Conservation (phyloP, 2,888 invertebrate species). For the Callimorpha dominula region DNA sequence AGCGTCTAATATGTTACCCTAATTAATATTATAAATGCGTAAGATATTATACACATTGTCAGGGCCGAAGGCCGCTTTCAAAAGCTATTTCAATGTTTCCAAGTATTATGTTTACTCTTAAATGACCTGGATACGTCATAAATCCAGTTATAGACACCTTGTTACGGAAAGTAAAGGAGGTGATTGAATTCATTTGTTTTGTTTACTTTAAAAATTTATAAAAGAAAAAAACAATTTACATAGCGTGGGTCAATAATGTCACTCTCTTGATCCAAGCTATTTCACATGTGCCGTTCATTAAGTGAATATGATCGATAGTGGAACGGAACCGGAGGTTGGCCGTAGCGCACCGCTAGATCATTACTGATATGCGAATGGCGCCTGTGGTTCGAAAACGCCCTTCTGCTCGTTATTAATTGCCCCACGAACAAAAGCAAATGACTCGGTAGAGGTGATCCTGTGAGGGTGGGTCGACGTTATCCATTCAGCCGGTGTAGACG, state of each 20-base stretch:
- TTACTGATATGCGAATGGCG: conserved; percentile 82
- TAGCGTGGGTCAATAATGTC: conserved; percentile 7
- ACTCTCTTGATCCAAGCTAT: conserved; percentile 47
- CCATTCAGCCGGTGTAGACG: conserved; percentile 84
- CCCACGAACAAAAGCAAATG: conserved; percentile 86
- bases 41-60: too few species aligned
- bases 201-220: too few species aligned
- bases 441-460: conserved; percentile 85
- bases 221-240: conserved; percentile 29
- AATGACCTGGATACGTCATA: neutral
- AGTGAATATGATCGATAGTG: conserved; percentile 78
- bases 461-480: conserved; percentile 83
- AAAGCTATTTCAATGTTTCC: neutral
- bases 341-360: conserved; percentile 75
- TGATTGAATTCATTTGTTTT: neutral
- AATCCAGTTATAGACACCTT: too few species aligned
- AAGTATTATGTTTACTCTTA: neutral
- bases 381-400: conserved; percentile 81
- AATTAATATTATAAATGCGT: too few species aligned
- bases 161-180: neutral
- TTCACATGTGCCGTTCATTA: conserved; percentile 67
- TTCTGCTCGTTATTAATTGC: conserved; percentile 85
- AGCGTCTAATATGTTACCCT: too few species aligned
- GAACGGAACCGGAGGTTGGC: conserved; percentile 64
- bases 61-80: too few species aligned